A percentile compares a stretch with the other conserved stretches of the same genome.
phyloP scores from a whole-genome alignment of 2,113 vertebrate genomes.

The Tapirus terrestris region DNA sequence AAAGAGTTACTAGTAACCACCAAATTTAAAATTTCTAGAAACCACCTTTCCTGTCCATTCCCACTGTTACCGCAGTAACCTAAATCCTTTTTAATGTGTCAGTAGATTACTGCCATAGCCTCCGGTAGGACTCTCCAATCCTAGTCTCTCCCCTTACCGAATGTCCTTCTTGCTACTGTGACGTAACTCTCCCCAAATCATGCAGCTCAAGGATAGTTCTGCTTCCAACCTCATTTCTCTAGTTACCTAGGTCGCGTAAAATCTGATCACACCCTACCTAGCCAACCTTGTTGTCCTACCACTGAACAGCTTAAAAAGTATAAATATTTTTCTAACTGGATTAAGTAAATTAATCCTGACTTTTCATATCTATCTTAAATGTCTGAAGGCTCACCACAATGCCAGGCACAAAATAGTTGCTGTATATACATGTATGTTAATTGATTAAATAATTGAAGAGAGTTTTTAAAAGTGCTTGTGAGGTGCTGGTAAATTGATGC shows the following conservation, averaged over 20 bases:
- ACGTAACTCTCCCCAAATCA: neutral
- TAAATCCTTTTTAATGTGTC: neutral
- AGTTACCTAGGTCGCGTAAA: neutral
- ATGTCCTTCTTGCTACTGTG: neutral
- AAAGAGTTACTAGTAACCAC: neutral
- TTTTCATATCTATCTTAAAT: constrained; percentile 34
- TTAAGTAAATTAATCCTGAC: neutral
- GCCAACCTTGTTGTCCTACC: neutral
- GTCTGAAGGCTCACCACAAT: neutral
- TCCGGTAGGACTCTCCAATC: neutral
- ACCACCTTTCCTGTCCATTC: neutral
- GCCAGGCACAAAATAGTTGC: neutral
- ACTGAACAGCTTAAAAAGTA: neutral
- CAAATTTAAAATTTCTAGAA: neutral
- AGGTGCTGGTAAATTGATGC: neutral
- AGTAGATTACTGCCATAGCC: neutral
- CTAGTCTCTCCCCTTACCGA: neutral
- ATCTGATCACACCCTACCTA: neutral
- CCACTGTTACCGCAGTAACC: neutral
- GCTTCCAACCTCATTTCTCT: neutral
- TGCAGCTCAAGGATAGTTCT: neutral
- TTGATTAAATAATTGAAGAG: constrained; percentile 7
- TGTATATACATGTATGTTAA: neutral
- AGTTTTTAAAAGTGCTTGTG: neutral
- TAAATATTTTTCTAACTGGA: neutral